Conservation (phyloP, 2,797 vertebrate species). For the Pangasius mekongensis region DNA sequence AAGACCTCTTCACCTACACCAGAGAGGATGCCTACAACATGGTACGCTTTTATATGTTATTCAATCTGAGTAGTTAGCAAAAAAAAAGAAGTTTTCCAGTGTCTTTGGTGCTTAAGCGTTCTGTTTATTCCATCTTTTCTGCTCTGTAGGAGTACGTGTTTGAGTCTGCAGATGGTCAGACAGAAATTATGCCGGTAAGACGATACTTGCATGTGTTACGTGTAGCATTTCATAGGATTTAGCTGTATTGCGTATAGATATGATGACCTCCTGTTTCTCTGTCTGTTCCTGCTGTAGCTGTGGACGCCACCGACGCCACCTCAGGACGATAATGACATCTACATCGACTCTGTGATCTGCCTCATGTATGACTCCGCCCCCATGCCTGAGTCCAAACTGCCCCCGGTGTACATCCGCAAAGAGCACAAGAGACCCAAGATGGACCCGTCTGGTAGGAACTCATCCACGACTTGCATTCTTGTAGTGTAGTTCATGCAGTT, state of each 20-base stretch:
- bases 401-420: constrained; percentile 88
- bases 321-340: constrained; percentile 93
- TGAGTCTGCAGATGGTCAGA: constrained; percentile 86
- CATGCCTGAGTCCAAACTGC: constrained; percentile 89
- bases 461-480: background rate
- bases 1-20: constrained; percentile 90
- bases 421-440: constrained; percentile 91
- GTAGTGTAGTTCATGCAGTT: background rate
- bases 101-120: background rate
- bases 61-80: background rate
- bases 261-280: background rate
- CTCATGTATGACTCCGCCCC: constrained; percentile 90
- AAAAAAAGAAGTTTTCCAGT: background rate
- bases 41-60: constrained; percentile 66
- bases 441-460: constrained; percentile 81
- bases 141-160: constrained; percentile 88
- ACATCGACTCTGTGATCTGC: constrained; percentile 93
- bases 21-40: constrained; percentile 94
- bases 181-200: constrained; percentile 94
- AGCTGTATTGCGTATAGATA: background rate
- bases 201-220: background rate
- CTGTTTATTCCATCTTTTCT: background rate
- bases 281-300: constrained; percentile 71
- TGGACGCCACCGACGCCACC: constrained; percentile 95
- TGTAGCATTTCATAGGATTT: background rate